A percentile compares a stretch with the other conserved stretches of the same genome.
Evolutionary conservation across 1,140 invertebrate genomes (phyloP).

Genomic region (Drosophila insularis): DNA sequence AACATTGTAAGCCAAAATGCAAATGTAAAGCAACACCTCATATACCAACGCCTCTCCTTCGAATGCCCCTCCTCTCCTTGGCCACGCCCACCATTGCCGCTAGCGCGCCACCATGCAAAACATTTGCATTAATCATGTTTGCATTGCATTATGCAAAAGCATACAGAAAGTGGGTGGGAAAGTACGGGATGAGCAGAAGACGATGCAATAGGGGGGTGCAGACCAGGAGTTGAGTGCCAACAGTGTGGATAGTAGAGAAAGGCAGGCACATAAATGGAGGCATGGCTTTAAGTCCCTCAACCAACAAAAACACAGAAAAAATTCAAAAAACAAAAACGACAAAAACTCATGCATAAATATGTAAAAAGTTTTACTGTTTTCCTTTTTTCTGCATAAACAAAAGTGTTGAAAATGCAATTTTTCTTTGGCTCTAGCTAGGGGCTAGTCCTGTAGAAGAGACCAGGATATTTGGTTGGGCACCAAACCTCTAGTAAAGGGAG

Average conservation of each 20-base stretch:
- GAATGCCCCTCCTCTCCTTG: background rate
- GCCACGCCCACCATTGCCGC: conserved; percentile 50
- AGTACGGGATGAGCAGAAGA: background rate
- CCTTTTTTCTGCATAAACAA: conserved; percentile 72
- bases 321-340: conserved; percentile 10
- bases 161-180: conserved; percentile 33
- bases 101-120: conserved; percentile 59
- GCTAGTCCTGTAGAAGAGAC: too few species aligned
- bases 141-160: conserved; percentile 77
- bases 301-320: conserved; percentile 34
- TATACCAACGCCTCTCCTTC: background rate
- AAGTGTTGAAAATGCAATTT: conserved; percentile 80
- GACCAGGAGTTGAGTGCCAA: conserved; percentile 13
- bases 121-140: conserved; percentile 81
- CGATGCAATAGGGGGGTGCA: background rate
- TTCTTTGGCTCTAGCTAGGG: conserved; percentile 20
- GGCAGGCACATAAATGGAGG: conserved; percentile 31
- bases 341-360: conserved; percentile 56
- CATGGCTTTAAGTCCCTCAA: conserved; percentile 51
- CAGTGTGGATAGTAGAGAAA: conserved; percentile 18
- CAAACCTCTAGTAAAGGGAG: background rate
- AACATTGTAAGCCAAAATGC: conserved; percentile 69
- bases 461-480: background rate
- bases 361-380: conserved; percentile 1
- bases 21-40: conserved; percentile 75